A percentile compares a stretch with the other conserved stretches of the same genome.
Conservation (phyloP, 2,113 vertebrate species). For the Copsychus sechellarum region DNA sequence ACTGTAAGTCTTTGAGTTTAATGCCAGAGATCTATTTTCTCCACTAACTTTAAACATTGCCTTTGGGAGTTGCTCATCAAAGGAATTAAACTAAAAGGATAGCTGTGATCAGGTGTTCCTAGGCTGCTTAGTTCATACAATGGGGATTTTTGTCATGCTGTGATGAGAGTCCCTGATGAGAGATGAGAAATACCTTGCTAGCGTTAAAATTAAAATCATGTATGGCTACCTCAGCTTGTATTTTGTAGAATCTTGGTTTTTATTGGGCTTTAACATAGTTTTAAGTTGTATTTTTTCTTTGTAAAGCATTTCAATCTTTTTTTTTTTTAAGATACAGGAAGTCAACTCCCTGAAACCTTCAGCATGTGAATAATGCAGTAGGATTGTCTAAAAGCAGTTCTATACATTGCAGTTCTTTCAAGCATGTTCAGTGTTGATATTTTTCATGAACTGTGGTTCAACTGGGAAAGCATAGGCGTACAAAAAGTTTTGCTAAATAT, state of each 20-base stretch:
- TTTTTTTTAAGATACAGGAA: not conserved
- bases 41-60: not conserved
- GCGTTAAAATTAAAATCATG: not conserved
- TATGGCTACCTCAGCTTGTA: not conserved
- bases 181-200: not conserved
- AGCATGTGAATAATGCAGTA: not conserved
- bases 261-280: not conserved
- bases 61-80: constrained; percentile 5
- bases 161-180: not conserved
- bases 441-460: not conserved
- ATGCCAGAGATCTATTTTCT: constrained; percentile 14
- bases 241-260: not conserved
- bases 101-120: constrained; percentile 18
- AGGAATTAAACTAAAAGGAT: not conserved
- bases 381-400: not conserved
- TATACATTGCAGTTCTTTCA: not conserved
- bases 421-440: not conserved
- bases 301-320: not conserved
- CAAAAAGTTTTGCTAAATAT: not conserved
- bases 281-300: not conserved
- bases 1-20: not conserved
- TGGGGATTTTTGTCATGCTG: not conserved
- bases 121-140: not conserved
- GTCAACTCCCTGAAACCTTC: not conserved
- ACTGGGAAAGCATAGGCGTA: not conserved